Base-by-base conservation (phyloP, 2,113 vertebrate species). In the Paracanthobrama guichenoti region DNA sequence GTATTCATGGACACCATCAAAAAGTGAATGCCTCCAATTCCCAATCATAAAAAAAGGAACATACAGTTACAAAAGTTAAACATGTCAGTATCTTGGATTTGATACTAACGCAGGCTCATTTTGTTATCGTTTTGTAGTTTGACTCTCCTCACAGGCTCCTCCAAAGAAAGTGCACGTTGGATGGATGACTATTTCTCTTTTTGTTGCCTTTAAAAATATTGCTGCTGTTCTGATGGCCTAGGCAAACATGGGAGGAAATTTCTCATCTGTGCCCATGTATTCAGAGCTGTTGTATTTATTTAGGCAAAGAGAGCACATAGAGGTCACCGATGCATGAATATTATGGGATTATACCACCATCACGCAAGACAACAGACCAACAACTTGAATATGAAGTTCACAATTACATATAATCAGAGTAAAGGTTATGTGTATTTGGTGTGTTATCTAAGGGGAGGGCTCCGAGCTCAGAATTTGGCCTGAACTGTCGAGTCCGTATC, bases 171-270 rank as follows among this genome's bases (percentile, higher is more conserved):
- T 35, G 28, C 10, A 22, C 0, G 16, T 59, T 77, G 53, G 53
- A 77, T n/a, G 53, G 53, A 42, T 77, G 20, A 24, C 12, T 59
- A 39, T n/a, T 39, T 77, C 11, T 77, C 28, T 18, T 6, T 59
- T 35, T 59, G 28, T 42, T 59, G 75, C 31, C 20, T 59, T 77
- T 24, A 59, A 24, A 59, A 59, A 59, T 77, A 77, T 16, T 13
- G 22, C 75, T 78, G 75, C 75, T 78, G 53, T 78, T 78, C 35
- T 42, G 53, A 59, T 78, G 28, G 12, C 16, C 31, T 59, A 24
- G 20, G 28, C 53, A 59, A 39, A 39, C 39, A 39, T 39, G 39
- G 39, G 39, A 59, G 53, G 22, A 35, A 9, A 76, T 55, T 0
- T 55, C 74, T 31, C 50, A 78, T 57, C 53, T 59, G 53, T 13